A percentile compares a stretch with the other conserved stretches of the same genome.
phyloP scores from a whole-genome alignment of 1,140 invertebrate genomes.

The Limonius californicus region DNA sequence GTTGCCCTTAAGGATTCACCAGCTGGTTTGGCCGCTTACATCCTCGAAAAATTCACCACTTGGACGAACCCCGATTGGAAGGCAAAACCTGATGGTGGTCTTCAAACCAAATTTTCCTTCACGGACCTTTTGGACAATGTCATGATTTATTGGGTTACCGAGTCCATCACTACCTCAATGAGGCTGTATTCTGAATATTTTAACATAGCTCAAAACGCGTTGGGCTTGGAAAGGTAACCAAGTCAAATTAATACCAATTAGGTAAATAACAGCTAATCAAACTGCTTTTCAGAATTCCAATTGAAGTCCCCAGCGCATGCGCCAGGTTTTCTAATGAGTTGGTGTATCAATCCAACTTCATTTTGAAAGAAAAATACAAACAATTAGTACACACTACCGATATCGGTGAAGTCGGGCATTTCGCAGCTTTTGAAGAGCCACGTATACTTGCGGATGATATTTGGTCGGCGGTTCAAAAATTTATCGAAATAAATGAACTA shows the following conservation, averaged over 20 bases:
- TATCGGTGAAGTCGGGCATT: constrained; percentile 13
- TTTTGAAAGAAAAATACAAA: constrained; percentile 7
- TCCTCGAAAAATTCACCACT: constrained; percentile 78
- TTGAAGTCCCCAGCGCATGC: constrained; percentile 2
- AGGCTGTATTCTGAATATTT: constrained; percentile 65
- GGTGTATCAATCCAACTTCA: neutral
- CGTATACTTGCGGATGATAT: constrained; percentile 7
- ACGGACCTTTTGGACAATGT: constrained; percentile 76
- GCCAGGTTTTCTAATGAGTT: constrained; percentile 12
- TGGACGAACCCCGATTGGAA: constrained; percentile 54
- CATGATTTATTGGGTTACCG: constrained; percentile 82
- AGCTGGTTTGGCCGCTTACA: constrained; percentile 70
- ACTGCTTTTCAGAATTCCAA: constrained; percentile 9
- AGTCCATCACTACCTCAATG: constrained; percentile 70
- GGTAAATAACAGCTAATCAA: neutral
- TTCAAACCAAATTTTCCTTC: constrained; percentile 56
- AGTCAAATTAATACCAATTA: no score
- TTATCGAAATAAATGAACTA: no score
- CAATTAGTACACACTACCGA: constrained; percentile 11
- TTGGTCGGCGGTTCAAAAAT: constrained; percentile 8
- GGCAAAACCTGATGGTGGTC: constrained; percentile 54
- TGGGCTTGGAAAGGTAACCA: no score
- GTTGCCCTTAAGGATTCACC: constrained; percentile 62
- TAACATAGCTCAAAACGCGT: constrained; percentile 5
- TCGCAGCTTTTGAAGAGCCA: constrained; percentile 14